Percentiles rank a stretch among this genome's conserved stretches.
These are phyloP conservation scores for Emydura subglobosa DNA, from an alignment of 2,113 vertebrate genomes.

Conservation along the genomic window DNA sequence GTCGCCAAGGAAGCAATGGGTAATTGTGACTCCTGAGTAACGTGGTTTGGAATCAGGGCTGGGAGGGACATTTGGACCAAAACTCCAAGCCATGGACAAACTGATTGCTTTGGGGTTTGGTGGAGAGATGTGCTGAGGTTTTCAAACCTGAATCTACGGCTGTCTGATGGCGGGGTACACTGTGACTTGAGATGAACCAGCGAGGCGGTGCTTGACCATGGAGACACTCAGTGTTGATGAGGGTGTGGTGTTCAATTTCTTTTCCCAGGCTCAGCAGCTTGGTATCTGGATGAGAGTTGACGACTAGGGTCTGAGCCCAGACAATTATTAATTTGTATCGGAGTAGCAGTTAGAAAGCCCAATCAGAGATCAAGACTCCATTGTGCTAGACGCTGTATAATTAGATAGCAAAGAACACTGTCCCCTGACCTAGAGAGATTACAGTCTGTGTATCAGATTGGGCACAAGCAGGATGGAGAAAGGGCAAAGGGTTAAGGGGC, in stretches of 20 bases:
- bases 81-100: neutral
- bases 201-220: neutral
- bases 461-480: neutral
- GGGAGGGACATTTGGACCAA: neutral
- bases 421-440: neutral
- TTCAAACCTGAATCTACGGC: fast-evolving
- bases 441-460: neutral
- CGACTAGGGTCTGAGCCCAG: neutral
- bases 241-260: neutral
- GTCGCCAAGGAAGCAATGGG: neutral
- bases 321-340: neutral
- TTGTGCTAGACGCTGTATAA: neutral
- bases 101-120: neutral
- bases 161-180: neutral
- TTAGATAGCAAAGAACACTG: neutral
- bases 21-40: neutral
- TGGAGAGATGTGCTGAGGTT: neutral
- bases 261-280: fast-evolving
- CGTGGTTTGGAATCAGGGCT: neutral
- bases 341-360: neutral
- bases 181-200: neutral
- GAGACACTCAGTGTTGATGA: neutral
- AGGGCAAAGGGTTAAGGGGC: neutral
- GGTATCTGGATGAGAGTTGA: neutral
- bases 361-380: neutral